A percentile compares a stretch with the other conserved stretches of the same genome.
Evolutionary conservation across 2,888 invertebrate genomes (phyloP).

Genomic region (Patella pellucida): DNA sequence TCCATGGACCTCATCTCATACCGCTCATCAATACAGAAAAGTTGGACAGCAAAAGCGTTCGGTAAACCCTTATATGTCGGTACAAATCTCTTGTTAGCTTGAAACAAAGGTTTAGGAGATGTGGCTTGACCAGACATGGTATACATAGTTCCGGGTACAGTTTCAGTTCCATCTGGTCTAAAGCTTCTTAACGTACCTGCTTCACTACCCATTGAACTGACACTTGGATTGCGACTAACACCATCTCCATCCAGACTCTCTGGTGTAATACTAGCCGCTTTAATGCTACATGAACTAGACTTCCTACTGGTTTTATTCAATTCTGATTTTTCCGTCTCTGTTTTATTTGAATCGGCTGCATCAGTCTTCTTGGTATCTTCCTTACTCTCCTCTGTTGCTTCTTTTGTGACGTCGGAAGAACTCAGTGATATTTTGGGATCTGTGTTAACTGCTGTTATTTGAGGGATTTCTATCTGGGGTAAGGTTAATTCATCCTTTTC

Average conservation of each 20-base stretch:
- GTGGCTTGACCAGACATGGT: too few relatives aligned
- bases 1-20: conserved; percentile 71
- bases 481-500: conserved; percentile 53
- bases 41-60: conserved; percentile 70
- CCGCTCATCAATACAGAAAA: conserved; percentile 71
- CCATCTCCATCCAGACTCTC: too few relatives aligned
- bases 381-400: not conserved
- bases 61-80: conserved; percentile 63
- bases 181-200: too few relatives aligned
- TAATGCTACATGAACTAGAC: not conserved
- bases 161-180: too few relatives aligned
- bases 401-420: not conserved
- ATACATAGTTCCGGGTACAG: too few relatives aligned
- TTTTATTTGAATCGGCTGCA: not conserved
- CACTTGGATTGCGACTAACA: too few relatives aligned
- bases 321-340: not conserved
- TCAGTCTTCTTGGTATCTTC: too few relatives aligned
- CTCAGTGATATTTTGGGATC: not conserved
- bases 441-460: conserved; percentile 31
- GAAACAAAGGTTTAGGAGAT: not conserved
- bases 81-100: conserved; percentile 52
- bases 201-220: too few relatives aligned
- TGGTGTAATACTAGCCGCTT: too few relatives aligned
- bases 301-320: not conserved
- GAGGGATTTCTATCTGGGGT: conserved; percentile 33